A percentile compares a stretch with the other conserved stretches of the same genome.
These are phyloP conservation scores for Nerophis ophidion DNA, from an alignment of 2,113 vertebrate genomes.

Conservation along the genomic window DNA sequence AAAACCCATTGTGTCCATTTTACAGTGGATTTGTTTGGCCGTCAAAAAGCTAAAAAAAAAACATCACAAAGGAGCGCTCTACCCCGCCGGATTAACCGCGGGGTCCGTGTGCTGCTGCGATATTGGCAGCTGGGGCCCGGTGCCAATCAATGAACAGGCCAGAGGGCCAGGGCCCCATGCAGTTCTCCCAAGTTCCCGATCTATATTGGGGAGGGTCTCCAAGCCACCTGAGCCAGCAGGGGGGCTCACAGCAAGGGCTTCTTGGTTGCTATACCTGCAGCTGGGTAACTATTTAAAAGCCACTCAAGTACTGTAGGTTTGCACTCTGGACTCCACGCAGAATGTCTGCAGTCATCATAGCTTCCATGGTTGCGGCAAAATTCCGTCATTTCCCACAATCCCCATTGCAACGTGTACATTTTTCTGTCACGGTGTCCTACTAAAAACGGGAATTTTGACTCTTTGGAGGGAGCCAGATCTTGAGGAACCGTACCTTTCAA, in stretches of 20 bases:
- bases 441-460: too few species aligned
- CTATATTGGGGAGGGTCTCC: slow-evolving; percentile 45
- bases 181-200: slow-evolving; percentile 56
- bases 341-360: too few species aligned
- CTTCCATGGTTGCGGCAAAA: too few species aligned
- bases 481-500: too few species aligned
- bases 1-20: neutral
- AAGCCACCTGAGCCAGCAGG: slow-evolving; percentile 43
- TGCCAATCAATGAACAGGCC: slow-evolving; percentile 51
- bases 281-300: too few species aligned
- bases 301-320: too few species aligned
- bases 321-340: too few species aligned
- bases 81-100: slow-evolving; percentile 27
- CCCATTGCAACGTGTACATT: too few species aligned
- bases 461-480: too few species aligned
- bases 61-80: slow-evolving; percentile 8
- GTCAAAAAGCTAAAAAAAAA: slow-evolving; percentile 12
- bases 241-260: slow-evolving; percentile 31
- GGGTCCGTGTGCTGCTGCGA: slow-evolving; percentile 52
- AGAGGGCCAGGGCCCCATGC: slow-evolving; percentile 39
- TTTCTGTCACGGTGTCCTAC: too few species aligned
- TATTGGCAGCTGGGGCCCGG: slow-evolving; percentile 45
- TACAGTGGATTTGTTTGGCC: slow-evolving; percentile 2
- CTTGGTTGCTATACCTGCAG: too few species aligned
- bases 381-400: too few species aligned